Base-by-base conservation (phyloP, 2,888 invertebrate species). In the Cryptocephalus primarius region DNA sequence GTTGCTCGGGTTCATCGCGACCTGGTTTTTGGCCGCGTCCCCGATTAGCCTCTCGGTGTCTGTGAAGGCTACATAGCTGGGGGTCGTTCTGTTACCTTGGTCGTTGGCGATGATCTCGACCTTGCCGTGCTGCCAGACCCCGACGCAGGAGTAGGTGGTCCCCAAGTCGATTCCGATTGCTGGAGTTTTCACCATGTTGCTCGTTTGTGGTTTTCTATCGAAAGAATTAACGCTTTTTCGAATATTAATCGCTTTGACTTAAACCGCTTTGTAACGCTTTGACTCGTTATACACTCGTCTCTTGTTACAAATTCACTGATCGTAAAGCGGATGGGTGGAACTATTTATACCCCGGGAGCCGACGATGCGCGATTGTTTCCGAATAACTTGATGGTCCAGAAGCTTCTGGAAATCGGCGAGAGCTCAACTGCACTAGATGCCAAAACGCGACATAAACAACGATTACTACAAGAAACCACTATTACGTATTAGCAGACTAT, bases 21-120 rank as follows among this genome's bases (percentile, higher is more conserved):
- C 82, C 69, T 82, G 79, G 69, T 82, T 83, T 67, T 83, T 82
- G 42, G 82, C 82, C 8, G 81, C 80, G 65, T 83, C 82, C 42
- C 82, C 82, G 61, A 83, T 78, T 42, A 83, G 74, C 39, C 82
- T 73, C 66, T 83, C 82, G 10, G 75, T 77, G 64, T 82, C 82
- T 8, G 73, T 83, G 68, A 85, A 85, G 22, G 84, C 85, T 46
- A 85, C 84, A 66, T 83, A 84, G 46, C 82, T 82, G 31, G 90
- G 89, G 40, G 89, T 90, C 12, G 88, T 89, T 47, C 89, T 73
- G 70, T 90, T 90, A 53, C 89, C 90, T 53, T 60, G 88, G 66
- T 88, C 88, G 65, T 90, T 90, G 48, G 89, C 88, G 64, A 89
- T 88, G 55, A 88, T 86, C 66, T 88, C 87, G 59, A 88, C 86